Conservation (phyloP, 2,113 vertebrate genomes). For the Oryzias celebensis region DNA sequence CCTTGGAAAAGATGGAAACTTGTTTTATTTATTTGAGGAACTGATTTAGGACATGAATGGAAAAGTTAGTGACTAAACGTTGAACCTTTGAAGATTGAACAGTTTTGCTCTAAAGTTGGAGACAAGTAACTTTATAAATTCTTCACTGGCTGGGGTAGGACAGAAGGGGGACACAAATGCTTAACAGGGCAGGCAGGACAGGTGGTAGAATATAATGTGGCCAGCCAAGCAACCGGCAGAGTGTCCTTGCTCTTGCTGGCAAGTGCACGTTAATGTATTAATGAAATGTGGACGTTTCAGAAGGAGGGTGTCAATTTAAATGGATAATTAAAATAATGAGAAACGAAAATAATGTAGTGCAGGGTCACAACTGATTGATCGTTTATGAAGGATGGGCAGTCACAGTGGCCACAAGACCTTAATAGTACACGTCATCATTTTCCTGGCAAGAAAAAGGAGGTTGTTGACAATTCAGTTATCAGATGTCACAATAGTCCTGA, state of each 20-base stretch:
- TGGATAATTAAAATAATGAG: constrained; percentile 93
- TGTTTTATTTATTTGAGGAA: constrained; percentile 43
- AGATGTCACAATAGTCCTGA: constrained; percentile 26
- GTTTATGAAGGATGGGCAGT: constrained; percentile 83
- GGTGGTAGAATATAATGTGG: constrained; percentile 70
- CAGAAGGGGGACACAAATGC: constrained; percentile 28
- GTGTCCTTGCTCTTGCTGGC: constrained; percentile 76
- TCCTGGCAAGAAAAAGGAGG: constrained; percentile 62
- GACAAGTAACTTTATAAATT: constrained; percentile 51
- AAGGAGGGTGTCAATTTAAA: constrained; percentile 84
- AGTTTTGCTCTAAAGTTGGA: too few species aligned
- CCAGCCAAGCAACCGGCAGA: constrained; percentile 66
- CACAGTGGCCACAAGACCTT: constrained; percentile 67
- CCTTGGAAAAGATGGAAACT: constrained; percentile 34
- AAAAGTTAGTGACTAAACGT: constrained; percentile 14
- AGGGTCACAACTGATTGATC: constrained; percentile 94
- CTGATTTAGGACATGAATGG: constrained; percentile 24
- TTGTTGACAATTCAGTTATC: constrained; percentile 31
- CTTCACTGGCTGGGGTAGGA: constrained; percentile 18
- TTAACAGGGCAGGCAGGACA: constrained; percentile 18
- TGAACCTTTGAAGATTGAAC: too few species aligned
- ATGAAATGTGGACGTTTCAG: constrained; percentile 83
- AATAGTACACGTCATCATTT: constrained; percentile 70
- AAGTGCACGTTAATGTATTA: constrained; percentile 87
- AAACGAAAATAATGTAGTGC: constrained; percentile 89